Conservation (phyloP, 1,140 invertebrate genomes). For the Drosophila insularis region DNA sequence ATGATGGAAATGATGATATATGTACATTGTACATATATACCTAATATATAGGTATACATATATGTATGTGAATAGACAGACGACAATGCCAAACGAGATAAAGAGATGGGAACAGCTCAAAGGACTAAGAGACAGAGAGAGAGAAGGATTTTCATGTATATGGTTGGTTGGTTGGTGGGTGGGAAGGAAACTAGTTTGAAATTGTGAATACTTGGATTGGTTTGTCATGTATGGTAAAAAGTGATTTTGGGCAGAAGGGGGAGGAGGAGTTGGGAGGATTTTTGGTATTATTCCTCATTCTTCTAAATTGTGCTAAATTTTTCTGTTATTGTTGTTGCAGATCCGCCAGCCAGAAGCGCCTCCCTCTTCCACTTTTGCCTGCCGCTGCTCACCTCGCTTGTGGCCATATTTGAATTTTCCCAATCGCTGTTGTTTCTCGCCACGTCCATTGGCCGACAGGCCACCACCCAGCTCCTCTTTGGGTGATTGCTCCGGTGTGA, state of each 20-base stretch:
- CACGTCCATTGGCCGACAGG: conserved; percentile 6
- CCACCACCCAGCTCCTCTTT: conserved; percentile 61
- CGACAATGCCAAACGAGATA: no score
- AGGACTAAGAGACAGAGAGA: not conserved
- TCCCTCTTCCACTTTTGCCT: conserved; percentile 20
- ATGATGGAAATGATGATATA: conserved; percentile 6
- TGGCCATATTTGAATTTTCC: conserved; percentile 83
- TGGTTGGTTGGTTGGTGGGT: no score
- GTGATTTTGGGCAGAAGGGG: not conserved
- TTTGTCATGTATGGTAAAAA: not conserved
- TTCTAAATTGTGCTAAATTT: not conserved
- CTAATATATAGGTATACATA: not conserved
- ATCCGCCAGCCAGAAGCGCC: conserved; percentile 49
- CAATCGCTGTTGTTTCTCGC: conserved; percentile 82
- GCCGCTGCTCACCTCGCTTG: conserved; percentile 83
- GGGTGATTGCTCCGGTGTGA: conserved; percentile 71
- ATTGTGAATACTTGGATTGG: not conserved
- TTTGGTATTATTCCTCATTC: not conserved
- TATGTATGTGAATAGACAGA: not conserved
- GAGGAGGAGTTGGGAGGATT: not conserved
- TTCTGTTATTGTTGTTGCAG: conserved; percentile 15
- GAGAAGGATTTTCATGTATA: not conserved
- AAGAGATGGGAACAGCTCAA: no score
- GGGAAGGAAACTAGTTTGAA: not conserved
- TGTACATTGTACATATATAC: no score